Evolutionary conservation across 1,140 invertebrate genomes (phyloP).

Genomic region (Leptinotarsa lineolata): DNA sequence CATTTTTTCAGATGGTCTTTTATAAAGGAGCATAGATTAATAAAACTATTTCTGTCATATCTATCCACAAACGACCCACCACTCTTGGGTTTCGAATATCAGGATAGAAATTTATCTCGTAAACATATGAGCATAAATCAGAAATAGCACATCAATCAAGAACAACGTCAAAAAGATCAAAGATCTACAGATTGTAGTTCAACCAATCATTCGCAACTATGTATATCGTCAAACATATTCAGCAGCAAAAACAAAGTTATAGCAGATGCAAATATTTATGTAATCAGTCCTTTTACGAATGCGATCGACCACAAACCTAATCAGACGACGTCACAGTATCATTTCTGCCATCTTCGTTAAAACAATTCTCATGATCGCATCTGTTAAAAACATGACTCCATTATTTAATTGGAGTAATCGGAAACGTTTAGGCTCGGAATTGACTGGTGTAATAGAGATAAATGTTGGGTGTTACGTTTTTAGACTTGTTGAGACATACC

Average conservation of each 20-base stretch:
- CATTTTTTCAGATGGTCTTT: no score
- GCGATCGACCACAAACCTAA: background rate
- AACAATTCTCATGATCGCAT: background rate
- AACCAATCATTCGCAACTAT: background rate
- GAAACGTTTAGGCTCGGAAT: background rate
- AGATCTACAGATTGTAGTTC: background rate
- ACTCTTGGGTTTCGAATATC: background rate
- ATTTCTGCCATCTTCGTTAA: conserved; percentile 2
- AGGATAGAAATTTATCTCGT: background rate
- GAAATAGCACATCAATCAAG: background rate
- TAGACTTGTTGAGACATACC: background rate
- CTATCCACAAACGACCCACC: no score
- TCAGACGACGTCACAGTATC: background rate
- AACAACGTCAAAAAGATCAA: conserved; percentile 6
- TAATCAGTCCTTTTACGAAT: background rate
- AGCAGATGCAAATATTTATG: background rate
- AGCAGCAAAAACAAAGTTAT: background rate
- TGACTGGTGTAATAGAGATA: conserved; percentile 1
- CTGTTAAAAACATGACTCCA: background rate
- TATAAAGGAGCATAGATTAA: no score
- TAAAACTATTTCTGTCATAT: no score
- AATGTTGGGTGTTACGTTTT: background rate
- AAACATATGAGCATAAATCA: background rate
- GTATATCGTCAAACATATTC: background rate
- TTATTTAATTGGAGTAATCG: conserved; percentile 6